Evolutionary conservation across 2,113 vertebrate genomes (phyloP), one percentile per base, ranked within the genome.

Genomic region (Paracanthobrama guichenoti): DNA sequence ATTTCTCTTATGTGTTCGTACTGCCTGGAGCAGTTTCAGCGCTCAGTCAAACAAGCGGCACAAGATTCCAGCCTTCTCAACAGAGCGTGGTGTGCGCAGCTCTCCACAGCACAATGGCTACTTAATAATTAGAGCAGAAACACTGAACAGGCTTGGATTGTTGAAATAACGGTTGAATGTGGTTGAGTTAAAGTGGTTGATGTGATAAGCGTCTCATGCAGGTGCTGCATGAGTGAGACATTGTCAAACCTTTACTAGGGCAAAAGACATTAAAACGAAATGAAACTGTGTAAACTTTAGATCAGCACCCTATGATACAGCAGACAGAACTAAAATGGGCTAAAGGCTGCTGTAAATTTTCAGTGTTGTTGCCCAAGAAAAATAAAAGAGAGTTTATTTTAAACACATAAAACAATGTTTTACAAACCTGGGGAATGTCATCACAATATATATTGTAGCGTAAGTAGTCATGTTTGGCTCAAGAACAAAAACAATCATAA

Each of bases 1-100:
- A 93, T 89, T 91, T 91, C 81, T 86, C 80, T 42, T 85, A 84
- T 87, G 87, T 88, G 74, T 89, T 73, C 46, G 53, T 13, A 81
- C 35, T 20, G 87, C 90, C 83, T 8, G 26, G 82, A 88, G 89
- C 82, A 78, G 79, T 89, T 86, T 66, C 0, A 16, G 39, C n/a
- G 6, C 53, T 55, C 53, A 53, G 16, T 53, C 16, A 55, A 55
- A 55, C 2, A 20, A 20, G 18, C 53, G 7, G 53, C 18, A 39
- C 4, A 42, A 50, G 62, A 46, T 39, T 44, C 24, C 16, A 57
- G 16, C 69, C 4, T 46, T 62, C 57, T 31, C 74, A 77, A 57
- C 28, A 39, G 4, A 57, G 74, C 2, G 4, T 35, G 18, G 3
- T 31, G 28, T 13, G 18, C 31, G 14, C 75, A 39, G 31, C 20